Evolutionary conservation across 23 tunicate species (phyloP), one percentile per base, ranked within the genome.

Genomic region (Oikopleura dioica): DNA sequence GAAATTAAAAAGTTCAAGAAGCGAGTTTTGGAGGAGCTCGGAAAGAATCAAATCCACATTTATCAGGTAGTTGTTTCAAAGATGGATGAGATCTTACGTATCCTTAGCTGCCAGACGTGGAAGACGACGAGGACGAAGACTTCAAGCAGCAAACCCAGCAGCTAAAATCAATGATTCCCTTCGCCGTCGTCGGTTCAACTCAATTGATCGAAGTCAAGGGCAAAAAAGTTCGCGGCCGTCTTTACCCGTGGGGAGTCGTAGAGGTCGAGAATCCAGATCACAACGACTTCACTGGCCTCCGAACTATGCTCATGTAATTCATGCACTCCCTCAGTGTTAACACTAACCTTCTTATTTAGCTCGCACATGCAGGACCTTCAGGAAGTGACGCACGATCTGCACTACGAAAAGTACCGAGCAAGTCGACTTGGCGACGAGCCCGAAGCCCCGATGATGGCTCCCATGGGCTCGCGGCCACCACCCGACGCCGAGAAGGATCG

Each of bases 341-440:
- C 9, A 44, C 9, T 9, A 44, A 44, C 9, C 55, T 12, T 32
- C 12, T 68, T 68, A 12, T 32, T 68, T 9, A 75, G 44, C 23
- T 36, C 77, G 12, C 77, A 75, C 59, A 75, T 75, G 77, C 77
- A 75, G 26, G 77, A 75, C 32, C 59, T 75, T 21, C 77, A 75
- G 26, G 77, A 75, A 37, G 77, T 75, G 59, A 75, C 77, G 29
- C 77, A 75, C 77, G 77, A 75, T 26, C 21, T 75, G 21, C 77
- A 36, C 26, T 75, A 75, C 59, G 77, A 75, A 37, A 75, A 75
- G 5, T 75, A 75, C 59, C 44, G 77, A 75, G 77, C 77, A 75
- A 2, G 24, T 37, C 50, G 51, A 37, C 59, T 75, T 36, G 50
- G 51, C 44, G 51, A 75, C 26, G 77, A 75, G 72, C 72, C 72